phyloP scores from a whole-genome alignment of 2,888 invertebrate species.

The Keiferia lycopersicella region DNA sequence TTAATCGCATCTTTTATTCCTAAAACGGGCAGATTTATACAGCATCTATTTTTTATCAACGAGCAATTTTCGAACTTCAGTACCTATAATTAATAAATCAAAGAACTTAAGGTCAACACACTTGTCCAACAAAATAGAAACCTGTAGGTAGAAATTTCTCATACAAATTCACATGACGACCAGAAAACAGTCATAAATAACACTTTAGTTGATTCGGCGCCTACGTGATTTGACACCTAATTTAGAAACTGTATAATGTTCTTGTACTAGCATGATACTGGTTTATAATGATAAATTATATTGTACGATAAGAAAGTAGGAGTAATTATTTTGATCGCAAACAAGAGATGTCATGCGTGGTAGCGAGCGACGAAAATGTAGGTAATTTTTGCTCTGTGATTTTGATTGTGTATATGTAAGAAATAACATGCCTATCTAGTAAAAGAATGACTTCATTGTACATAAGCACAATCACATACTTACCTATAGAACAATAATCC shows the following conservation, averaged over 20 bases:
- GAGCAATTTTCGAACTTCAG: no score
- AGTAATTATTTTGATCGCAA: neutral
- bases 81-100: neutral
- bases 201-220: conserved; percentile 25
- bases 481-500: no score
- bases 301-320: neutral
- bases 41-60: no score
- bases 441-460: neutral
- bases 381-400: no score
- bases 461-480: neutral
- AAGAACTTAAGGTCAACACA: neutral
- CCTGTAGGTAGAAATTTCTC: neutral
- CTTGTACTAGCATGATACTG: conserved; percentile 13
- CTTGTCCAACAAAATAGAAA: neutral
- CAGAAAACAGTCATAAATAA: conserved; percentile 20
- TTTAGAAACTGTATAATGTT: conserved; percentile 27
- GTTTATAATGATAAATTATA: conserved; percentile 10
- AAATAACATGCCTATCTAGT: neutral
- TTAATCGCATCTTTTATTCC: no score
- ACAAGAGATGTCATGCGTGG: no score
- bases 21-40: no score
- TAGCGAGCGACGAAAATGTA: no score
- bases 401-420: neutral
- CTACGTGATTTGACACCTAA: conserved; percentile 28
- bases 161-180: neutral